Evolutionary conservation across 2,888 invertebrate species (phyloP), one percentile per base, ranked within the genome.

Genomic region (Xestobium rufovillosum): DNA sequence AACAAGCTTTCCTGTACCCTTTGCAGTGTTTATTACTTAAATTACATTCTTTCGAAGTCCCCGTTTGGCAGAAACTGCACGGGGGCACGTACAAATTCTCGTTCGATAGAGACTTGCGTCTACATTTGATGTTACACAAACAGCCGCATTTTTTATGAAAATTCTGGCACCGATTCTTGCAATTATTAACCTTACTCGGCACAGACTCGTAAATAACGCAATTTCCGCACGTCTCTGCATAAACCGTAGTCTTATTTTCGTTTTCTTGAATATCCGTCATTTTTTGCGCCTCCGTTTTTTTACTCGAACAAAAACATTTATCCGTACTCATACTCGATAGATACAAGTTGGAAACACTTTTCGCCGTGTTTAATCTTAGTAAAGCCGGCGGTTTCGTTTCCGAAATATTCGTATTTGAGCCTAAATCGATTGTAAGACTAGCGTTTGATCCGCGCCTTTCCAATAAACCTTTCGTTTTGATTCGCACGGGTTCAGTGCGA

Each of bases 401-500:
- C 33, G 42, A 64, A 49, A 42, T 64, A 60, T 29, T 74, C 49
- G 39, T 61, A 59, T 38, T 73, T 47, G 50, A 63, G 61, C 73
- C 74, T 27, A 89, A 71, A 57, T 88, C 88, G 36, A 94, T 76
- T 1, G 91, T 91, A 2, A 94, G 67, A 37, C 90, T 90, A 1
- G 91, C 89, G 58, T 89, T 92, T 1, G 91, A 92, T 33, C 91
- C 91, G 35, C 94, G 72, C 14, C 94, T 74, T 58, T 89, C 88
- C 3, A 89, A 65, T 1, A 89, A 65, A 42, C 85, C 83, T 59
- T 82, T 84, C 26, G 72, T 64, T 51, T 69, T 70, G 14, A 72
- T 64, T 26, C 70, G 65, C 36, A 70, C 63, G 2, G 72, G 71
- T 48, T 71, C 71, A 0, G 65, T 45, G 19, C 40, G 38, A 32